Conservation (phyloP, 2,888 invertebrate genomes). For the Drosophila formosana region DNA sequence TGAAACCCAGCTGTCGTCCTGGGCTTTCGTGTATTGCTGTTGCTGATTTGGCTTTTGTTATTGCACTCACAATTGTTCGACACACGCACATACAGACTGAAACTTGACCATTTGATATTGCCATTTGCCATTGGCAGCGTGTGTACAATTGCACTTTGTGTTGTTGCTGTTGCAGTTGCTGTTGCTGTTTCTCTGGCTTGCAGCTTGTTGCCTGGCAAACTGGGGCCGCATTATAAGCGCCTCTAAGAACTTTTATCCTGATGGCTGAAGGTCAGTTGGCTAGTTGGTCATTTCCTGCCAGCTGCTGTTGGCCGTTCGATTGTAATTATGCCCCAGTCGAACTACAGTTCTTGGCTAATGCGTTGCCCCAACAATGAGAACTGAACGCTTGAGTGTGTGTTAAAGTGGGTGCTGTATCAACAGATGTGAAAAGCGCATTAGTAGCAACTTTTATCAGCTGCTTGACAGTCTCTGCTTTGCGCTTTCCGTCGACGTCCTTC, state of each 20-base stretch:
- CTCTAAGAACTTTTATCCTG: conserved; percentile 28
- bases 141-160: conserved; percentile 52
- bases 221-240: conserved; percentile 13
- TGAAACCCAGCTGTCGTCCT: conserved; percentile 35
- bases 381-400: conserved; percentile 1
- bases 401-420: conserved; percentile 26
- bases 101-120: conserved; percentile 36
- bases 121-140: conserved; percentile 29
- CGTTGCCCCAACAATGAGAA: conserved; percentile 40
- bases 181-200: conserved; percentile 33
- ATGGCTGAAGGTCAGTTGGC: conserved; percentile 40
- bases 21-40: conserved; percentile 1
- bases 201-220: conserved; percentile 15
- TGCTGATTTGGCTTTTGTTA: conserved; percentile 26
- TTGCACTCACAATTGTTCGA: conserved; percentile 29
- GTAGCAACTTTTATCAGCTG: conserved; percentile 57
- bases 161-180: conserved; percentile 36
- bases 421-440: conserved; percentile 66
- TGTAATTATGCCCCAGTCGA: conserved; percentile 70
- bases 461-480: conserved; percentile 24
- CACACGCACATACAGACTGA: conserved; percentile 19
- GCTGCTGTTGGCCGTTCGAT: conserved; percentile 50
- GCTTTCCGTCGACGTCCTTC: not conserved
- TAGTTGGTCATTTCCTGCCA: conserved; percentile 61
- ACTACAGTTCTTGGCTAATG: conserved; percentile 62